phyloP scores from a whole-genome alignment of 2,888 invertebrate species.

The Amblyjoppa proteus region DNA sequence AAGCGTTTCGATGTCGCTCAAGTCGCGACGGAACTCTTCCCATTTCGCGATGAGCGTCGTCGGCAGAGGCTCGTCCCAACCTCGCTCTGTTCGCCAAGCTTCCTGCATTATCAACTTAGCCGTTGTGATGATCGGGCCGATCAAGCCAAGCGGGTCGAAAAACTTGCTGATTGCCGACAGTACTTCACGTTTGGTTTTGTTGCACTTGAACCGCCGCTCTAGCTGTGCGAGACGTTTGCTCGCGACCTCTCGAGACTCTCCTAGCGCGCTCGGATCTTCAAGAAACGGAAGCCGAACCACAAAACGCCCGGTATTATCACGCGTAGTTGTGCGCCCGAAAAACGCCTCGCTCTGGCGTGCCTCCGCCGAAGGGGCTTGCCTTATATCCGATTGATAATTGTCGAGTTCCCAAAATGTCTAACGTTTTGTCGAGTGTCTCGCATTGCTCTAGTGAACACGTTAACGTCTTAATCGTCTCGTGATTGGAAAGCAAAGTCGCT shows the following conservation, averaged over 20 bases:
- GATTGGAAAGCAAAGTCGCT: neutral
- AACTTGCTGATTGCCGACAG: constrained; percentile 71
- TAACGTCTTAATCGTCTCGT: neutral
- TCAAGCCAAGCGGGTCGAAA: constrained; percentile 73
- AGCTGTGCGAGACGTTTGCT: too few species aligned
- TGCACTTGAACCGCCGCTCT: too few species aligned
- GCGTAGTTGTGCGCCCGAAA: too few species aligned
- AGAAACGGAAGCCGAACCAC: too few species aligned
- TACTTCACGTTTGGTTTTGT: constrained; percentile 66
- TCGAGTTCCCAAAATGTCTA: too few species aligned
- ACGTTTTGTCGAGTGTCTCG: constrained; percentile 14
- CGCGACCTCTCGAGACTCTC: too few species aligned
- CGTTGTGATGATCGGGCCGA: constrained; percentile 71
- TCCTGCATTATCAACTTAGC: constrained; percentile 66
- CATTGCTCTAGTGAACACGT: constrained; percentile 1
- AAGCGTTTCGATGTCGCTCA: constrained; percentile 32
- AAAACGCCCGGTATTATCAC: too few species aligned
- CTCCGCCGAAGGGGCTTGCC: too few species aligned
- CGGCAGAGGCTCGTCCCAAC: constrained; percentile 73
- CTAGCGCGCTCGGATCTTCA: too few species aligned
- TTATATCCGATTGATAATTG: too few species aligned
- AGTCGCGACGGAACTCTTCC: constrained; percentile 37
- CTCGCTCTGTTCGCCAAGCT: constrained; percentile 70
- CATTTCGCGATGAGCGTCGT: constrained; percentile 32
- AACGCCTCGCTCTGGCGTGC: too few species aligned